Evolutionary conservation across 2,113 vertebrate genomes (phyloP).

Genomic region (Monopterus albus): DNA sequence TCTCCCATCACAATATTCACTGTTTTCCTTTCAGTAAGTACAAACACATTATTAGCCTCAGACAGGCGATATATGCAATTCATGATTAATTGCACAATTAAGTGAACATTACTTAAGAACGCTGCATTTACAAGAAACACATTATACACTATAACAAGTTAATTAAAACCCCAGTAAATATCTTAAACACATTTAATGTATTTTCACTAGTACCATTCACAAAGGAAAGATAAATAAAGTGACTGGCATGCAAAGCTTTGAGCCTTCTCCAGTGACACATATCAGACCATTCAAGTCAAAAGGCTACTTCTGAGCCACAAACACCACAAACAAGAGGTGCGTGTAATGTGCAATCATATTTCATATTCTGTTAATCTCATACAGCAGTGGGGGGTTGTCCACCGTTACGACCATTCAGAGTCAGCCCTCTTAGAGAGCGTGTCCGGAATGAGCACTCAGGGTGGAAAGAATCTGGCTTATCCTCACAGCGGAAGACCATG

Average conservation of each 20-base stretch:
- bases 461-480: slow-evolving; percentile 87
- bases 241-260: slow-evolving; percentile 65
- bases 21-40: slow-evolving; percentile 12
- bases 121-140: slow-evolving; percentile 44
- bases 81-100: slow-evolving; percentile 31
- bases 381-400: slow-evolving; percentile 86
- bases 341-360: slow-evolving; percentile 9
- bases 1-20: slow-evolving; percentile 15
- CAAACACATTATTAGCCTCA: slow-evolving; percentile 18
- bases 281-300: slow-evolving; percentile 50
- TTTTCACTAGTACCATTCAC: slow-evolving; percentile 60
- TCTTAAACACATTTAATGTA: slow-evolving; percentile 49
- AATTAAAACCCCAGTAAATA: slow-evolving; percentile 53
- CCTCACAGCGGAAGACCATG: slow-evolving; percentile 90
- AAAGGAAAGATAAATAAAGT: slow-evolving; percentile 54
- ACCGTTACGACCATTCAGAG: slow-evolving; percentile 80
- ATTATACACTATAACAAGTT: slow-evolving; percentile 46
- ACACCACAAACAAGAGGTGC: slow-evolving; percentile 24
- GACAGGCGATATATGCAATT: not conserved
- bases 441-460: slow-evolving; percentile 88
- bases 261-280: slow-evolving; percentile 40
- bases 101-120: slow-evolving; percentile 15
- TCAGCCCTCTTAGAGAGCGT: slow-evolving; percentile 80
- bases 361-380: slow-evolving; percentile 59
- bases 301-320: slow-evolving; percentile 46